Conservation (phyloP, 2,888 invertebrate species). For the Lamellibrachia satsuma region DNA sequence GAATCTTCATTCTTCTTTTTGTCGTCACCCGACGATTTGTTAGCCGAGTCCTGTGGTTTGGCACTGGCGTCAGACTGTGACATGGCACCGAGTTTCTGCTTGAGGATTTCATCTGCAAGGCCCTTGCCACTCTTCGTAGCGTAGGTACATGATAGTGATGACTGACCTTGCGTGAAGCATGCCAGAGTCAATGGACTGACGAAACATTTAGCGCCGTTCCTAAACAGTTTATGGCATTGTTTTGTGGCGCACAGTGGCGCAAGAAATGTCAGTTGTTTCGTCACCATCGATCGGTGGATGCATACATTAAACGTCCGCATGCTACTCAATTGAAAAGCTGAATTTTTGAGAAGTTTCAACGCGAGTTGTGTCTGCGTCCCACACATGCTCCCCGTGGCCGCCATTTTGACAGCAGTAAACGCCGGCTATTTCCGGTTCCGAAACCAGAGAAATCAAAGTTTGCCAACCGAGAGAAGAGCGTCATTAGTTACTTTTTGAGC, state of each 20-base stretch:
- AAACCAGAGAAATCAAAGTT: not conserved
- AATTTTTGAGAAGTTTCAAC: not conserved
- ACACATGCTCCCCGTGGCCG: conserved; percentile 13
- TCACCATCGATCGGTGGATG: not conserved
- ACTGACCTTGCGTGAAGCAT: conserved; percentile 17
- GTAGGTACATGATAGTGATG: not conserved
- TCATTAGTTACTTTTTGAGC: not conserved
- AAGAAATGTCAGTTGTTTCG: conserved; percentile 9
- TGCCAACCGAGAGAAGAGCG: not conserved
- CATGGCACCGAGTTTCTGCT: conserved; percentile 17
- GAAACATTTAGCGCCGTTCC: conserved; percentile 13
- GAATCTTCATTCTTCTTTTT: conserved; percentile 37
- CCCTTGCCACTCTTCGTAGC: not conserved
- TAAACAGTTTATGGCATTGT: conserved; percentile 13
- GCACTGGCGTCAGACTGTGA: not conserved
- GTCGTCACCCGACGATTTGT: not conserved
- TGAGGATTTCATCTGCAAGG: conserved; percentile 13
- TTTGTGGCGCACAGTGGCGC: conserved; percentile 6
- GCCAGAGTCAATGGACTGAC: not conserved
- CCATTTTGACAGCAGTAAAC: conserved; percentile 3
- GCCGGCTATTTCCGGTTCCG: conserved; percentile 13
- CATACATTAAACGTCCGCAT: conserved; percentile 12
- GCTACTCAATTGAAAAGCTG: not conserved
- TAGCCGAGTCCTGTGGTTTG: not conserved
- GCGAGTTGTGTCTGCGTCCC: conserved; percentile 10